Evolutionary conservation across 2,888 invertebrate genomes (phyloP), one percentile per base, ranked within the genome.

Genomic region (Clistopyga incitator): DNA sequence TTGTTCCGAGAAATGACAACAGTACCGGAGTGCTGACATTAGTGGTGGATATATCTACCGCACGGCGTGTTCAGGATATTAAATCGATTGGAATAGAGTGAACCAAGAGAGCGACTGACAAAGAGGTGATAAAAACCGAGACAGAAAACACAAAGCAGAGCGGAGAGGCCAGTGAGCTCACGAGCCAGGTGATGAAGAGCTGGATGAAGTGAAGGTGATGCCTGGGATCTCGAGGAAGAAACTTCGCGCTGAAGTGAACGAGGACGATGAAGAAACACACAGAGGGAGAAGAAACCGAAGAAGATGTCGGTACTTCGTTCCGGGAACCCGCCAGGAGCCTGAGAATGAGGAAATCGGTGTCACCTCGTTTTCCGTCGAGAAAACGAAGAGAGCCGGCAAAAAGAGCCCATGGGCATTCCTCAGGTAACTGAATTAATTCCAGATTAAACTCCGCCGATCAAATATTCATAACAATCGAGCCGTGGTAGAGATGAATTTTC

Each of bases 191-290:
- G 85, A 86, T 86, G 86, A 85, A 87, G 85, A 86, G 84, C 84
- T 87, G 87, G 86, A 87, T 86, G 85, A 87, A 85, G 85, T 84
- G 61, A 80, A 82, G 80, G 82, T 84, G 77, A 85, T 82, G 86
- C 86, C 86, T 88, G 89, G 84, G 87, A 89, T 87, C 86, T 85
- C 38, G 75, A 78, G 34, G 72, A 83, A 78, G 85, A 83, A 84
- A 84, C 72, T 67, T 64, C 56, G 54, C 52, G 52, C 77, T 59
- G 68, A 72, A 45, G 38, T 56, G 52, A 52, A 80, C 38, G 61
- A 72, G 45, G 25, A 68, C 15, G 61, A 75, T 71, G 45, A 85
- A 81, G 82, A 81, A 50, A 81, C n/a, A 23, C 23, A 10, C 83
- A 81, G 80, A 86, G 82, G 74, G 84, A 81, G 80, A 86, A 84